These are phyloP conservation scores for Hedya salicella DNA, from an alignment of 2,888 invertebrate species.

Conservation along the genomic window DNA sequence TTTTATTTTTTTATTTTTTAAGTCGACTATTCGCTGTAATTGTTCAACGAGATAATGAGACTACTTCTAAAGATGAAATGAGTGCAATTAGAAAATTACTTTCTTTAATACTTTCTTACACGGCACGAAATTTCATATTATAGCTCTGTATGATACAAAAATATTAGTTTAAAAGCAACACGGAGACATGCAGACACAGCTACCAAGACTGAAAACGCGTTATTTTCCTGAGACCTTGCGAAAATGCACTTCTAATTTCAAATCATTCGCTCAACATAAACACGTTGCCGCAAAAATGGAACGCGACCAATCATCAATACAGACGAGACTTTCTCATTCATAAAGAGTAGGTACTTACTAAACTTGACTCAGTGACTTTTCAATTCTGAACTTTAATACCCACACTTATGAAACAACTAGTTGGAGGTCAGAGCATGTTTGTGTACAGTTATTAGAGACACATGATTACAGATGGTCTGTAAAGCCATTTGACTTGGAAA, in stretches of 20 bases:
- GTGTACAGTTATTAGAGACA: conserved; percentile 55
- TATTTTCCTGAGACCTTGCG: conserved; percentile 55
- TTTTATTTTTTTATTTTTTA: too few species aligned
- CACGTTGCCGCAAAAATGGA: conserved; percentile 67
- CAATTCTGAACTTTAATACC: conserved; percentile 48
- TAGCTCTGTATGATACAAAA: too few species aligned
- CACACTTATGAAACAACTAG: conserved; percentile 27
- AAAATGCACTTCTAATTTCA: conserved; percentile 57
- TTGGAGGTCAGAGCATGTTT: conserved; percentile 5
- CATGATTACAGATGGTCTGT: conserved; percentile 66
- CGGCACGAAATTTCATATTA: too few species aligned
- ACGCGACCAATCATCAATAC: conserved; percentile 76
- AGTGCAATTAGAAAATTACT: too few species aligned
- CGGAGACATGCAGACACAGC: neutral
- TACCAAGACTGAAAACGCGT: conserved; percentile 2
- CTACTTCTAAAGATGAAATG: too few species aligned
- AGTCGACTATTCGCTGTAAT: too few species aligned
- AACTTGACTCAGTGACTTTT: conserved; percentile 12
- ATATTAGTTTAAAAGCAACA: too few species aligned
- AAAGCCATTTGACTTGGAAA: conserved; percentile 78
- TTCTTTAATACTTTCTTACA: too few species aligned
- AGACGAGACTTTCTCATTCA: conserved; percentile 53
- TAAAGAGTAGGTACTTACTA: conserved; percentile 52
- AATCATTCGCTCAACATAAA: conserved; percentile 54
- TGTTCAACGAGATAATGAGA: too few species aligned